Percentiles rank a stretch among this genome's conserved stretches.
Conservation (phyloP, 2,888 invertebrate genomes). For the Sarcophaga rosellei region DNA sequence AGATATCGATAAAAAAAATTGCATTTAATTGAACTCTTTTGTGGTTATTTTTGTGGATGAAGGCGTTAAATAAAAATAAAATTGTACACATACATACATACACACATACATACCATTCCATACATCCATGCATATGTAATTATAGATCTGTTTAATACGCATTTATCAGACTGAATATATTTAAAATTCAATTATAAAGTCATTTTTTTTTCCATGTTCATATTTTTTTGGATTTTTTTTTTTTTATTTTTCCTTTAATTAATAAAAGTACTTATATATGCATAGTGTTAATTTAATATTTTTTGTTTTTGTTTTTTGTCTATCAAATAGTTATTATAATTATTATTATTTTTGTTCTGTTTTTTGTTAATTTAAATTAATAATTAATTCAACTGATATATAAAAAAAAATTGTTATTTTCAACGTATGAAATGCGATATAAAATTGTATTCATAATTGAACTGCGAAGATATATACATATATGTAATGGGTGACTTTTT, state of each 20-base stretch:
- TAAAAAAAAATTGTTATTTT: no score
- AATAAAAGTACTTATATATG: no score
- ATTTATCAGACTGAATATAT: background rate
- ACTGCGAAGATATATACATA: no score
- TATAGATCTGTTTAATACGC: background rate
- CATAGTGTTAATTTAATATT: no score
- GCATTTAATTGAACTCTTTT: conserved; percentile 50
- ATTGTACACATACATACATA: conserved; percentile 22
- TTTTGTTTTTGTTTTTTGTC: no score
- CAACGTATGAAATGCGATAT: no score
- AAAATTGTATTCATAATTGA: no score
- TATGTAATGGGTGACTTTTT: no score
- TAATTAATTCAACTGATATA: no score
- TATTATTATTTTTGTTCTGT: no score
- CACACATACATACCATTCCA: background rate
- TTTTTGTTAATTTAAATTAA: no score
- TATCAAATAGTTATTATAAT: no score
- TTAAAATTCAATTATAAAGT: conserved; percentile 53
- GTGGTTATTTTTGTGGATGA: conserved; percentile 44
- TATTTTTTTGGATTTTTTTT: background rate
- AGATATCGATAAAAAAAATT: conserved; percentile 8
- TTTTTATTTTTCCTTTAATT: background rate
- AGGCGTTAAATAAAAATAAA: conserved; percentile 59
- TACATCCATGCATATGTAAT: background rate
- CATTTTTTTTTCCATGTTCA: background rate